A percentile compares a stretch with the other conserved stretches of the same genome.
These are phyloP conservation scores for Lymantria monacha DNA, from an alignment of 2,888 invertebrate genomes.

Conservation along the genomic window DNA sequence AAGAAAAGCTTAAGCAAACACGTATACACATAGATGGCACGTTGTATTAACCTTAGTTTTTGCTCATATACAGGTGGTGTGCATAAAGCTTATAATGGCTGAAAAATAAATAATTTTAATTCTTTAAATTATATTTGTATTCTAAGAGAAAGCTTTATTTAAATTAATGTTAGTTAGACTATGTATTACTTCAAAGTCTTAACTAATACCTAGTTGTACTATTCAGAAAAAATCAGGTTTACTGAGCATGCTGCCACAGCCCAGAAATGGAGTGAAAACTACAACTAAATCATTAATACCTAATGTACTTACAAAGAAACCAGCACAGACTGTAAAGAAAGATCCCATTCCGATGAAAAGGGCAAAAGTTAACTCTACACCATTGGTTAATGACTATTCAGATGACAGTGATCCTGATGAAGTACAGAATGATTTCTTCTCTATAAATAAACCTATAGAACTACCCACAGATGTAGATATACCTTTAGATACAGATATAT, in stretches of 20 bases:
- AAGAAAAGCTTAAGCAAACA: too few relatives aligned
- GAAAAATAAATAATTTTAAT: too few relatives aligned
- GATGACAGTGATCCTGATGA: conserved; percentile 78
- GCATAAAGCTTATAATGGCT: too few relatives aligned
- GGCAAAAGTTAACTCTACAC: conserved; percentile 38
- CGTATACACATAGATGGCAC: too few relatives aligned
- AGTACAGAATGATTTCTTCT: conserved; percentile 78
- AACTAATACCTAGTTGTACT: too few relatives aligned
- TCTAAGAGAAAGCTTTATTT: too few relatives aligned
- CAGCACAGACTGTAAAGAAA: conserved; percentile 14
- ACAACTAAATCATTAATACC: conserved; percentile 69
- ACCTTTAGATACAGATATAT: conserved; percentile 53
- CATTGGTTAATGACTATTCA: conserved; percentile 50
- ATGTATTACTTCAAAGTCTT: too few relatives aligned
- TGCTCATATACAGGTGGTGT: too few relatives aligned
- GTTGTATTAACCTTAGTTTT: too few relatives aligned
- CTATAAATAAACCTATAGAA: conserved; percentile 74
- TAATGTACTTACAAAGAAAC: conserved; percentile 63
- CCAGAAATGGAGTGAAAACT: conserved; percentile 72
- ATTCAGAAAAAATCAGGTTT: conserved; percentile 85
- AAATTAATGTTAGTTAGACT: too few relatives aligned
- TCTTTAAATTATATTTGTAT: too few relatives aligned
- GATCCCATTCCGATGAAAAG: conserved; percentile 45
- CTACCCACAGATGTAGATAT: conserved; percentile 57
- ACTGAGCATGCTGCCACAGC: conserved; percentile 86